A percentile compares a stretch with the other conserved stretches of the same genome.
Conservation (phyloP, 2,888 invertebrate genomes). For the Punctoribates punctum region DNA sequence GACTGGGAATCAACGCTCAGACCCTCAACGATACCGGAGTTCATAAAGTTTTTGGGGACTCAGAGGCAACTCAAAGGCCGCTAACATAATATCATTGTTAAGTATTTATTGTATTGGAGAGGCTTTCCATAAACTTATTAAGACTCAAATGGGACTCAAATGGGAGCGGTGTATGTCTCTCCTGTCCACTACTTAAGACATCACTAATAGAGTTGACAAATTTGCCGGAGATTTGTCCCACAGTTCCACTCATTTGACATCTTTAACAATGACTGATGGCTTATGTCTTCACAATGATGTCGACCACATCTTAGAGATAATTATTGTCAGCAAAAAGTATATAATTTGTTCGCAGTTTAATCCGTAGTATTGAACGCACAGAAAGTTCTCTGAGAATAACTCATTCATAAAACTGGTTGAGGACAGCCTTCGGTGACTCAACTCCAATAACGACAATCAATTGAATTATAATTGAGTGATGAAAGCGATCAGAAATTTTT, state of each 20-base stretch:
- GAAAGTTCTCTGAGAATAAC: background rate
- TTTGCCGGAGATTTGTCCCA: background rate
- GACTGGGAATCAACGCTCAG: constrained; percentile 6
- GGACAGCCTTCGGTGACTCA: background rate
- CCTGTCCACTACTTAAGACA: constrained; percentile 25
- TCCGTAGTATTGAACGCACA: background rate
- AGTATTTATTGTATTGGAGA: constrained; percentile 21
- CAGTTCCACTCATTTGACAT: background rate
- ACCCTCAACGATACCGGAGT: constrained; percentile 24
- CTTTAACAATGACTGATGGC: constrained; percentile 6
- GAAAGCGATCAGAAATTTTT: background rate
- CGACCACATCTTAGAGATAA: background rate
- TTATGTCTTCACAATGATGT: background rate
- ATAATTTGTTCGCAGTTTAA: background rate
- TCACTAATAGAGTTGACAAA: constrained; percentile 26
- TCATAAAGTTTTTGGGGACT: constrained; percentile 2
- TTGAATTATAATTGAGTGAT: background rate
- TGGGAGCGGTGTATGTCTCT: constrained; percentile 8
- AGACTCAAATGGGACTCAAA: constrained; percentile 1
- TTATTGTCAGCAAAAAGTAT: background rate
- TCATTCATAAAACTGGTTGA: background rate
- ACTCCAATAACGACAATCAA: background rate
- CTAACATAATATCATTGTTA: constrained; percentile 33
- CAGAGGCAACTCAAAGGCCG: constrained; percentile 28
- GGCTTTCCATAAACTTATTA: constrained; percentile 28